These are phyloP conservation scores for Pyrgus malvae DNA, from an alignment of 2,888 invertebrate species.

Conservation along the genomic window DNA sequence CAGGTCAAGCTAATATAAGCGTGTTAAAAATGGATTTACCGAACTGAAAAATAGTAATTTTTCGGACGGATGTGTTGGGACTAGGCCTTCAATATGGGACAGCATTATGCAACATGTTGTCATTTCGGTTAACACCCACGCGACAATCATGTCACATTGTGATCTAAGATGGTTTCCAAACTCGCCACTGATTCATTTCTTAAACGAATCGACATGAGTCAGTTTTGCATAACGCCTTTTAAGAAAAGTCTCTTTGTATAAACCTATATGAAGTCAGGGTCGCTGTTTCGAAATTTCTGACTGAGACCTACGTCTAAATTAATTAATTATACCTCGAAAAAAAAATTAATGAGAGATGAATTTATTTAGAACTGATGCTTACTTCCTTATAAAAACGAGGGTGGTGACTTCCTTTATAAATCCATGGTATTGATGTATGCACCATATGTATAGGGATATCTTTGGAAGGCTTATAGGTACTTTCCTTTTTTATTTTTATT, in stretches of 20 bases:
- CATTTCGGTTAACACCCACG: slow-evolving; percentile 27
- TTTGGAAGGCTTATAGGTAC: no score
- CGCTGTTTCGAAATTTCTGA: neutral
- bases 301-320: neutral
- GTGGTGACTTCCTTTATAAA: no score
- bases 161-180: slow-evolving; percentile 31
- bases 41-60: no score
- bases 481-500: no score
- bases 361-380: no score
- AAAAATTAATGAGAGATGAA: neutral
- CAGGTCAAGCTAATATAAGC: no score
- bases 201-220: slow-evolving; percentile 22
- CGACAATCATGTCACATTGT: slow-evolving; percentile 20
- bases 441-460: no score
- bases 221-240: slow-evolving; percentile 28
- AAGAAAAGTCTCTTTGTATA: slow-evolving; percentile 8
- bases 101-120: slow-evolving; percentile 24
- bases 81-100: slow-evolving; percentile 4
- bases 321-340: neutral
- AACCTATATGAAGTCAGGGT: slow-evolving; percentile 7
- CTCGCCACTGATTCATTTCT: slow-evolving; percentile 22
- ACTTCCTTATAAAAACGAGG: no score
- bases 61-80: no score
- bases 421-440: no score
- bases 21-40: no score